A percentile compares a stretch with the other conserved stretches of the same genome.
phyloP scores from a whole-genome alignment of 2,888 invertebrate genomes.

The Mesoligia furuncula region DNA sequence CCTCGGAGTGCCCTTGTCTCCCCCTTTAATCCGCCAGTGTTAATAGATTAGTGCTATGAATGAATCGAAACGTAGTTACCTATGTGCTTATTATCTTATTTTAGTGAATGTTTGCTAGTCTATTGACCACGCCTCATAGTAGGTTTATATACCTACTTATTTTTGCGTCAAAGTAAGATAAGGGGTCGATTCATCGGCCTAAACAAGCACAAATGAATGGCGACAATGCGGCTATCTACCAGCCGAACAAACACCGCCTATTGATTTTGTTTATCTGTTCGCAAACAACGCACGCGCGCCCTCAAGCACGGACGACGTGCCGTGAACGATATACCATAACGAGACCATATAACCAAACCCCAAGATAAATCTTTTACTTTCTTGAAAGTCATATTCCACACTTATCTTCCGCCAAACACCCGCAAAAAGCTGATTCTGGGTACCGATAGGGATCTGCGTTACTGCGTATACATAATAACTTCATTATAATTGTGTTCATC shows the following conservation, averaged over 20 bases:
- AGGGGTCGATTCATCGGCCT: constrained; percentile 81
- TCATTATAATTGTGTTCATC: constrained; percentile 41
- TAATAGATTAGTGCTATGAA: background rate
- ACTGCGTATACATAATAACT: constrained; percentile 39
- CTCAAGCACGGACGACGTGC: constrained; percentile 58
- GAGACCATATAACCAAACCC: constrained; percentile 11
- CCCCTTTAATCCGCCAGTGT: background rate
- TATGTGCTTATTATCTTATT: background rate
- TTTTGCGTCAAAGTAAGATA: constrained; percentile 71
- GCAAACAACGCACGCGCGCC: constrained; percentile 76
- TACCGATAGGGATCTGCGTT: constrained; percentile 53
- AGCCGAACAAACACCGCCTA: constrained; percentile 79
- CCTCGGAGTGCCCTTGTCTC: background rate
- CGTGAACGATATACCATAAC: constrained; percentile 35
- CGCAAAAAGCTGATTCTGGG: constrained; percentile 54
- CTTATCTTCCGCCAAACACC: constrained; percentile 46
- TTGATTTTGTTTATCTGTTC: constrained; percentile 87
- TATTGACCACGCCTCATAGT: constrained; percentile 21
- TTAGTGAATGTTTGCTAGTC: background rate
- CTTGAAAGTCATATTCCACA: constrained; percentile 46
- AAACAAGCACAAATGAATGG: constrained; percentile 80
- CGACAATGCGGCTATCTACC: constrained; percentile 85
- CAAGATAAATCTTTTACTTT: constrained; percentile 54
- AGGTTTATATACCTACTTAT: constrained; percentile 14
- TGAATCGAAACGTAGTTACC: background rate